Base-by-base conservation (phyloP, 2,113 vertebrate genomes). In the Passer montanus region DNA sequence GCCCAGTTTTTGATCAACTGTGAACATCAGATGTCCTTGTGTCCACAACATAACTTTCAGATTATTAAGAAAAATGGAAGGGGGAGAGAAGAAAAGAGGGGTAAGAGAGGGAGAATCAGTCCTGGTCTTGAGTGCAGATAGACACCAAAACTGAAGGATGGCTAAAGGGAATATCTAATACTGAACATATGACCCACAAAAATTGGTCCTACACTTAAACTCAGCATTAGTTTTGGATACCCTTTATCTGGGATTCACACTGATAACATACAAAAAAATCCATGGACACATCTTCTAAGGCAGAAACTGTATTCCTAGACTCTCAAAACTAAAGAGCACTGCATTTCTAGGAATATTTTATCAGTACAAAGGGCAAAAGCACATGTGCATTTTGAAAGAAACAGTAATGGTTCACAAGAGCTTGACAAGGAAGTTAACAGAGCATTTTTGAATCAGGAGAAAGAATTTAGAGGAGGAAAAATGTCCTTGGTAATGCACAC, bases 81-180 rank as follows among this genome's bases (percentile, higher is more conserved):
- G 3, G 2, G 18, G 2, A 63, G 15, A 4, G 14, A 3, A 55
- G 47, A 35, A 6, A 56, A 12, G 3, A 2, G 2, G 1, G 3
- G 1, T 4, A 37, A 66, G 30, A 31, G 24, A 49, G 30, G 16
- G 35, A 83, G 1, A 31, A 15, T 46, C 23, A 20, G 24, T 46
- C 37, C 37, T 56, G 31, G 10, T 24, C 55, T 55, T n/a, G 31
- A 77, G 46, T 20, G 23, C 19, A 74, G 30, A n/a, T 7, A 77
- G 14, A 20, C 35, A 46, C 35, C 16, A 69, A 33, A 83, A 50
- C 37, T 69, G 28, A 33, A 12, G 7, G 18, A 2, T 21, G 14
- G 18, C 85, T 74, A 74, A 90, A 69, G 11, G 14, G 10, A 58
- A 33, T 67, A 26, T 4, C 2, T 37, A 21, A 37, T 4, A 23